Percentiles rank a stretch among this genome's conserved stretches.
Evolutionary conservation across 2,113 vertebrate genomes (phyloP).

Genomic region (Sterrhoptilus dennistouni): DNA sequence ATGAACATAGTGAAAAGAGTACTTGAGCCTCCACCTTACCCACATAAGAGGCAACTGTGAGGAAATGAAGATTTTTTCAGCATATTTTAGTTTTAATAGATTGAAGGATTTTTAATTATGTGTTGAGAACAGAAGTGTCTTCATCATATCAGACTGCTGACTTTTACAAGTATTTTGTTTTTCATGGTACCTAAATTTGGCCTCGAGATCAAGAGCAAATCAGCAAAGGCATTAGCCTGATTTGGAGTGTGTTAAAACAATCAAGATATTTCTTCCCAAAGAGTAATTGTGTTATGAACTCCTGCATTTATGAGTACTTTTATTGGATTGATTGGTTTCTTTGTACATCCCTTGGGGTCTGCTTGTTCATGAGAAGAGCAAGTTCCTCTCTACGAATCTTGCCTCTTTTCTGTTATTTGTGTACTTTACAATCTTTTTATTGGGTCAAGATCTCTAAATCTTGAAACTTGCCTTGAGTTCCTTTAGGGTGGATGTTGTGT

Average conservation of each 20-base stretch:
- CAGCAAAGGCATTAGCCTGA: fast-evolving
- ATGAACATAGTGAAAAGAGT: background rate
- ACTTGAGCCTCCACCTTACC: background rate
- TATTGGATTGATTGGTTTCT: background rate
- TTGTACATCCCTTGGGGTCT: background rate
- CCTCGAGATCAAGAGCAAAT: background rate
- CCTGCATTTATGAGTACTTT: background rate
- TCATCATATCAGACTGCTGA: background rate
- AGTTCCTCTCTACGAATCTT: background rate
- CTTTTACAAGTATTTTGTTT: background rate
- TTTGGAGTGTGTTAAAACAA: background rate
- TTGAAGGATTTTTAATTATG: background rate
- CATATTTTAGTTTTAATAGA: background rate
- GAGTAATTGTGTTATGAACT: background rate
- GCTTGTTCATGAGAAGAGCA: background rate
- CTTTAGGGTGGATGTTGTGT: background rate
- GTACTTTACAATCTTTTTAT: background rate
- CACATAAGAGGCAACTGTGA: background rate
- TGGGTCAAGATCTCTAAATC: background rate
- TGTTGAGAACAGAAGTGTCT: background rate
- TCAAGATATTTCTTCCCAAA: background rate
- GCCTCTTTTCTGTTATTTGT: background rate
- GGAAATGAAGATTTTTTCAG: background rate
- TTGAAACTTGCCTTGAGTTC: background rate
- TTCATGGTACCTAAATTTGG: background rate